Evolutionary conservation across 2,113 vertebrate genomes (phyloP).

Genomic region (Noctilio leporinus): DNA sequence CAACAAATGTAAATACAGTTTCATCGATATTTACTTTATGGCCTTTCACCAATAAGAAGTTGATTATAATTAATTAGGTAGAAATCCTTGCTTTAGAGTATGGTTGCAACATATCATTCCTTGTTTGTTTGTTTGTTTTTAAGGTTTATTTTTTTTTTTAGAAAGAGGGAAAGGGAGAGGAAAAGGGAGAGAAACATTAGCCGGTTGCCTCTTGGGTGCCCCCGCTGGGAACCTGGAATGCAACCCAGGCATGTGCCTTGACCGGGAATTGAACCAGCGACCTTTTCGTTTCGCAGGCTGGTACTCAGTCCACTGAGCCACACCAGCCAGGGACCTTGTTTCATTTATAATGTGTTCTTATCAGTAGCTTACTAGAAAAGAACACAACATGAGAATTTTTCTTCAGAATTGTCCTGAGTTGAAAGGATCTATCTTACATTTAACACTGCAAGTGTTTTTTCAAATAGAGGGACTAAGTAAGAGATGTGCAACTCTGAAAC

Average conservation of each 20-base stretch:
- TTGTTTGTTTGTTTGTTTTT: background rate
- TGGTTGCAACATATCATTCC: background rate
- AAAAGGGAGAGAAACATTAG: too few relatives aligned
- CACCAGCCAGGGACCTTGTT: too few relatives aligned
- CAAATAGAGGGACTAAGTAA: background rate
- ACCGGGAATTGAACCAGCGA: too few relatives aligned
- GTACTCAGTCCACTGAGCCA: too few relatives aligned
- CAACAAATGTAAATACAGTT: background rate
- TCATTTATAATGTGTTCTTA: background rate
- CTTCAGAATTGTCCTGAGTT: conserved; percentile 41
- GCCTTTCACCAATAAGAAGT: background rate
- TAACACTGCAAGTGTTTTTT: background rate
- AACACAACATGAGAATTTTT: conserved; percentile 58
- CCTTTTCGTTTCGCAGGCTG: too few relatives aligned
- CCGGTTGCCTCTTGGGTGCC: too few relatives aligned
- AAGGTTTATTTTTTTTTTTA: too few relatives aligned
- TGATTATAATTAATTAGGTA: background rate
- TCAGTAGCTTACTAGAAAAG: background rate
- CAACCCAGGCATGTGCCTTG: too few relatives aligned
- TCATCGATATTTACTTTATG: background rate
- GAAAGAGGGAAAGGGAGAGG: too few relatives aligned
- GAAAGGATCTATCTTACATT: background rate
- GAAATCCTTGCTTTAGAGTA: background rate
- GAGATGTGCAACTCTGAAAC: background rate
- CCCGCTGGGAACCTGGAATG: too few relatives aligned